Evolutionary conservation across 2,888 invertebrate genomes (phyloP), one percentile per base, ranked within the genome.

Genomic region (Caradrina kadenii): DNA sequence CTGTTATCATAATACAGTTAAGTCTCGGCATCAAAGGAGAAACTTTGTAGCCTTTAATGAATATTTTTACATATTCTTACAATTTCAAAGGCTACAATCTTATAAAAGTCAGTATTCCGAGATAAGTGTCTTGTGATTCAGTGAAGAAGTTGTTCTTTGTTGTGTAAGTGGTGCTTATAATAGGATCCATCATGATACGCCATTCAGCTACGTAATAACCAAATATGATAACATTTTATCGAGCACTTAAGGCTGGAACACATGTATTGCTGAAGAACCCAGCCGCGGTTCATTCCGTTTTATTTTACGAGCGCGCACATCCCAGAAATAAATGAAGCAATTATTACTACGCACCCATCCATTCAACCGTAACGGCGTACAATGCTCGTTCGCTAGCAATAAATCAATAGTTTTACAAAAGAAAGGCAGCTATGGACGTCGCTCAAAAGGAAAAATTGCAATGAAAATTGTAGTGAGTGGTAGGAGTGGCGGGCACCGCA

Each of bases 261-360:
- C 73, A 76, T 54, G 62, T 76, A 69, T 54, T 55, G 56, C 48
- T 49, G 49, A 26, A 54, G 31, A 48, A 49, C 56, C 21, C 39
- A 53, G 67, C 60, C 71, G 53, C 55, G 70, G 65, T 88, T 85
- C 90, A 89, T 90, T 89, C 86, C 84, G 74, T 87, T 88, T 89
- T 85, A 87, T 87, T 89, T 88, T 86, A 88, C 89, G 86, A 88
- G 80, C 86, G 70, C 69, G 69, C 79, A 79, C 84, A 84, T 83
- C 86, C 78, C 80, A 83, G 86, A 88, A 87, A 88, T 87, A 87
- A 91, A 91, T 91, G 85, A 91, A 92, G 90, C 89, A 89, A 90
- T 91, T 89, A 91, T 84, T 87, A 74, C 76, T 78, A 80, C 83
- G 67, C 80, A 60, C 63, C 77, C 76, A 69, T 61, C 65, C 74